phyloP scores from a whole-genome alignment of 2,888 invertebrate species.

The Lasiommata megera region DNA sequence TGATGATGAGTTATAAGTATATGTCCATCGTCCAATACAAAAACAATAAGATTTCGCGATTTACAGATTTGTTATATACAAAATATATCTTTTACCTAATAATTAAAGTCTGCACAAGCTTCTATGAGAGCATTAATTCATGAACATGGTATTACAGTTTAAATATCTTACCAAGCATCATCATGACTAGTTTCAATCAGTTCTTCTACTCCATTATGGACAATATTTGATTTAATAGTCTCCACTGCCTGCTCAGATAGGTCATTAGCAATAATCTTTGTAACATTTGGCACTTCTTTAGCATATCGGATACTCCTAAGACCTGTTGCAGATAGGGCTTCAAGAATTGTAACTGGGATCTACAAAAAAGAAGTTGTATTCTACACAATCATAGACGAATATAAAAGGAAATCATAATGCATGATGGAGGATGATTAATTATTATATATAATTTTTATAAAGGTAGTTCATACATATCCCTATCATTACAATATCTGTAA shows the following conservation, averaged over 20 bases:
- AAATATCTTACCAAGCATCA: slow-evolving; percentile 90
- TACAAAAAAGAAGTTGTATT: slow-evolving; percentile 38
- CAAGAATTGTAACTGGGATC: slow-evolving; percentile 87
- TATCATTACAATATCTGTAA: too few relatives aligned
- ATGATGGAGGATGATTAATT: too few relatives aligned
- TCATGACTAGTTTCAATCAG: slow-evolving; percentile 88
- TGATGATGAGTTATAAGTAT: too few relatives aligned
- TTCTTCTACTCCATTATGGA: slow-evolving; percentile 87
- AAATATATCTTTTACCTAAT: too few relatives aligned
- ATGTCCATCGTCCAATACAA: too few relatives aligned
- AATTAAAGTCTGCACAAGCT: too few relatives aligned
- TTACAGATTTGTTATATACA: too few relatives aligned
- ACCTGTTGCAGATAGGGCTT: slow-evolving; percentile 98
- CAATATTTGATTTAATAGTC: slow-evolving; percentile 91
- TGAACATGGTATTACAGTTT: too few relatives aligned
- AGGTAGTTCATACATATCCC: too few relatives aligned
- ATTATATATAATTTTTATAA: too few relatives aligned
- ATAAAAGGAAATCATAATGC: neutral
- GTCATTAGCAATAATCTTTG: slow-evolving; percentile 94
- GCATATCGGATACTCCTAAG: slow-evolving; percentile 97
- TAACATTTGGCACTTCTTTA: slow-evolving; percentile 92
- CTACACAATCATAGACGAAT: neutral
- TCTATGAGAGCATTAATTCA: too few relatives aligned
- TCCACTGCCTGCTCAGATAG: slow-evolving; percentile 91
- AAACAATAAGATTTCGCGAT: too few relatives aligned